Evolutionary conservation across 2,797 vertebrate genomes (phyloP).

Genomic region (Decapterus maruadsi): DNA sequence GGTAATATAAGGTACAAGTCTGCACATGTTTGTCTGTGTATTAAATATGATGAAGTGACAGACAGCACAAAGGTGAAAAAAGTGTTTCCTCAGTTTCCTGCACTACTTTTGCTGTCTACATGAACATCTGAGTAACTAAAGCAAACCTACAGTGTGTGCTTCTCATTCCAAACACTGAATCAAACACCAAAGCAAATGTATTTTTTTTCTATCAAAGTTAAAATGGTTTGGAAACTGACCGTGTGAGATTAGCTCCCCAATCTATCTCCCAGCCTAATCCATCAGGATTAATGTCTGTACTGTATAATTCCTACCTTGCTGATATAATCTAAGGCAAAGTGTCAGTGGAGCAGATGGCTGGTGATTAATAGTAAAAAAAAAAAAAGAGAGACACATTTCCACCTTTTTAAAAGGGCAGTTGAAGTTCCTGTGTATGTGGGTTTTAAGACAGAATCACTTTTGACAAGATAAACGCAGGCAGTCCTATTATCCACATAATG

Average conservation of each 20-base stretch:
- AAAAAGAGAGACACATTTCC: conserved; percentile 15
- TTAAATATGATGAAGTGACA: not conserved
- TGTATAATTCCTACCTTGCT: conserved; percentile 72
- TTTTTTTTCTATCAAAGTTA: conserved; percentile 25
- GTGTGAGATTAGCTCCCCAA: conserved; percentile 67
- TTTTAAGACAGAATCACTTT: not conserved
- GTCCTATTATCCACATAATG: not conserved
- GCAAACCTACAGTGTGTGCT: not conserved
- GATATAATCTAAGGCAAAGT: conserved; percentile 74
- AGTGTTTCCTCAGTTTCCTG: not conserved
- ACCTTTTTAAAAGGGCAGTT: not conserved
- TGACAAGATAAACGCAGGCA: not conserved
- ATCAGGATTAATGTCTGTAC: conserved; percentile 76
- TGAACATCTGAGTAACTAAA: not conserved
- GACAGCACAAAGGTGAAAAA: not conserved
- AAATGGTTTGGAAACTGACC: conserved; percentile 23
- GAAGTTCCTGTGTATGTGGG: not conserved
- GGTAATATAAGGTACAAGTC: not conserved
- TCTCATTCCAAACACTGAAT: not conserved
- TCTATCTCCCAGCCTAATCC: conserved; percentile 78
- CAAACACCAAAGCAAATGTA: too few relatives aligned
- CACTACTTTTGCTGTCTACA: not conserved
- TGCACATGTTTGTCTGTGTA: not conserved
- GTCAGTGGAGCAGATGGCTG: conserved; percentile 74
- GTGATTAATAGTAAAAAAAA: conserved; percentile 47